Evolutionary conservation across 2,113 vertebrate genomes (phyloP), one percentile per base, ranked within the genome.

Genomic region (Spheniscus mendiculus): DNA sequence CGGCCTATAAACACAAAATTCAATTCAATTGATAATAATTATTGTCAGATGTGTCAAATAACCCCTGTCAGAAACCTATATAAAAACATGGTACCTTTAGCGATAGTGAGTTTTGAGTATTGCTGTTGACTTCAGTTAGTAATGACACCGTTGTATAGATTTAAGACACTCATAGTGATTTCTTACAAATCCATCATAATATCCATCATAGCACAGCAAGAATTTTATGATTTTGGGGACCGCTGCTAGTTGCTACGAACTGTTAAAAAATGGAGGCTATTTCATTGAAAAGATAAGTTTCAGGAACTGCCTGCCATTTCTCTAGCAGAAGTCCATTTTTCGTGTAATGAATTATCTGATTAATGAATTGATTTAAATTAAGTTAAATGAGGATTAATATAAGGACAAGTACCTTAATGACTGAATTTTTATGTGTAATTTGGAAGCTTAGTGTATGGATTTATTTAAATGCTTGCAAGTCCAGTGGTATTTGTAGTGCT

Each of bases 151-250:
- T 20, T 55, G 26, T 36, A 6, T 17, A 42, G 19, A 55, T 32
- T 55, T 49, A 49, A 65, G 52, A 19, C 15, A 11, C 25, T 47
- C 9, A 3, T 16, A 12, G 25, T 44, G 21, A 11, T 70, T 73
- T 58, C 50, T 83, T 72, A 13, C 9, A 14, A 47, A 83, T 86
- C 6, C 1, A 0, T 59, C 18, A 2, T n/a, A 42, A n/a, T 47
- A n/a, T 32, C n/a, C 1, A 0, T n/a, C 3, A 0, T 47, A 74
- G 42, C 29, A 4, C 27, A 67, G 9, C 10, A 30, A 61, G 15
- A 83, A 32, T 8, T 32, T 5, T 58, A 20, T 58, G 3, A 6
- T 45, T 86, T 56, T 53, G 3, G 36, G 50, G 11, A 49, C 4
- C 2, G 1, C 16, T n/a, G 3, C 4, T n/a, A 4, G 1, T 50